Conservation (phyloP, 1,140 invertebrate species). For the Andrena cerasifolii region DNA sequence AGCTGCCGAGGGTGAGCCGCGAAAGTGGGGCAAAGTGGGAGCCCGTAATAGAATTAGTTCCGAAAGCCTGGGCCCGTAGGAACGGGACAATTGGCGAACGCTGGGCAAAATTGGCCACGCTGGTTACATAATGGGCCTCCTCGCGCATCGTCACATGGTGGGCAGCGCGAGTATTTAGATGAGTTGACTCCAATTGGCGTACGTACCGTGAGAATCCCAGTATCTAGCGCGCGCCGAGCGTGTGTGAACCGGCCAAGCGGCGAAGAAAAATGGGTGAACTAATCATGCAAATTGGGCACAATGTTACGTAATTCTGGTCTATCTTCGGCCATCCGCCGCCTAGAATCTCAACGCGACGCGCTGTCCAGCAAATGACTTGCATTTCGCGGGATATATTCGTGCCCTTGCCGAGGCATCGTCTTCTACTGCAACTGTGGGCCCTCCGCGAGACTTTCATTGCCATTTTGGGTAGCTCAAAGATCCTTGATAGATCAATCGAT, state of each 20-base stretch:
- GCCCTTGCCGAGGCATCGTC: neutral
- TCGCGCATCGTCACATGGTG: slow-evolving; percentile 57
- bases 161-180: slow-evolving; percentile 69
- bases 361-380: neutral
- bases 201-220: slow-evolving; percentile 70
- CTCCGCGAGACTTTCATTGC: neutral
- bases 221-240: slow-evolving; percentile 62
- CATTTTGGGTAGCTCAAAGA: neutral
- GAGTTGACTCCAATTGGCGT: slow-evolving; percentile 71
- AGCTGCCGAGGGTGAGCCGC: neutral
- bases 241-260: slow-evolving; percentile 39
- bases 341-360: slow-evolving; percentile 12
- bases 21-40: neutral
- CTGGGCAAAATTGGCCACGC: slow-evolving; percentile 64
- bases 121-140: slow-evolving; percentile 63
- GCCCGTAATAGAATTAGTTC: neutral
- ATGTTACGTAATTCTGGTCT: slow-evolving; percentile 54
- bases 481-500: no score
- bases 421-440: neutral
- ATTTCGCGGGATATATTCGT: slow-evolving; percentile 11
- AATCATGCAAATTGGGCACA: slow-evolving; percentile 67
- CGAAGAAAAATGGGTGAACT: slow-evolving; percentile 65
- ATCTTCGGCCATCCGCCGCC: slow-evolving; percentile 29
- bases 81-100: slow-evolving; percentile 60
- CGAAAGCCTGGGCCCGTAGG: slow-evolving; percentile 14